Evolutionary conservation across 2,888 invertebrate genomes (phyloP).

Genomic region (Sarcophaga caerulescens): DNA sequence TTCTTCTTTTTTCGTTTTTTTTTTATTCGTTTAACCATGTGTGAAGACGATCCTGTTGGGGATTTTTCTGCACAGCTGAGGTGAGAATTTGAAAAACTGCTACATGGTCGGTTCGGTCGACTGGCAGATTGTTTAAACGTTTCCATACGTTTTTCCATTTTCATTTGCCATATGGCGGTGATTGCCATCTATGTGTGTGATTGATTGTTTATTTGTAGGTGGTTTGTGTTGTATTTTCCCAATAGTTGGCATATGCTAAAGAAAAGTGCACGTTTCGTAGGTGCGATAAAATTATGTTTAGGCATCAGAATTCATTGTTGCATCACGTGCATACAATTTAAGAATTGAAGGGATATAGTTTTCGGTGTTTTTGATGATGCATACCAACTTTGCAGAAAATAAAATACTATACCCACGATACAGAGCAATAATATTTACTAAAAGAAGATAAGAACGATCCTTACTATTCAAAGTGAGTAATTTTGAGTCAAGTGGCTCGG

Average conservation of each 20-base stretch:
- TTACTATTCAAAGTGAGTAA: too few relatives aligned
- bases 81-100: conserved; percentile 5
- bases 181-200: background rate
- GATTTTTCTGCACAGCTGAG: conserved; percentile 41
- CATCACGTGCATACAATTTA: too few relatives aligned
- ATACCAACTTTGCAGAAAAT: too few relatives aligned
- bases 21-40: conserved; percentile 9
- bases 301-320: too few relatives aligned
- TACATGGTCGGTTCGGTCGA: background rate
- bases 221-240: conserved; percentile 47
- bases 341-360: too few relatives aligned
- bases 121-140: background rate
- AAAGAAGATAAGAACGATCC: too few relatives aligned
- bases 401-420: too few relatives aligned
- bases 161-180: conserved; percentile 32
- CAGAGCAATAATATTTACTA: too few relatives aligned
- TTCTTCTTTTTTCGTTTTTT: background rate
- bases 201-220: conserved; percentile 33
- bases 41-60: conserved; percentile 21
- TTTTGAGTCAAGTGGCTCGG: too few relatives aligned
- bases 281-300: background rate
- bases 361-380: too few relatives aligned
- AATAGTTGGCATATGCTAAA: background rate
- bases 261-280: background rate
- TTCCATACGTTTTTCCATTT: background rate